Evolutionary conservation across 2,797 vertebrate genomes (phyloP).

Genomic region (Pseudochirops corinnae): DNA sequence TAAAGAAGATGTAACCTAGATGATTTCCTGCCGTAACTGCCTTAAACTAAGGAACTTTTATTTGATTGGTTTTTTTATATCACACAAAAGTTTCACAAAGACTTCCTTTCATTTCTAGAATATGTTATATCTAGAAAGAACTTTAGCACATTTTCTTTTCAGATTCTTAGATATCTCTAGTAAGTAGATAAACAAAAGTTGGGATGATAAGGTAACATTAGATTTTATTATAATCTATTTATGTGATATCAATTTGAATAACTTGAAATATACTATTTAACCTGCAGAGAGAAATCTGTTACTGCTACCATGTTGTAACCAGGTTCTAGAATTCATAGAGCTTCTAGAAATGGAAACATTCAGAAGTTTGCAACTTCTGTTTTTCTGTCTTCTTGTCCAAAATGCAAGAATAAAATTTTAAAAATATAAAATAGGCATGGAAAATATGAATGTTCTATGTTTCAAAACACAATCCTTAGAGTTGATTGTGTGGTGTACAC

Average conservation of each 20-base stretch:
- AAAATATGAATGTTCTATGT: constrained; percentile 42
- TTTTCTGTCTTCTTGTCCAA: neutral
- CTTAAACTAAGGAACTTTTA: neutral
- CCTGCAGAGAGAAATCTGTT: neutral
- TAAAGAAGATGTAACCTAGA: neutral
- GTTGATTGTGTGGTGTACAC: neutral
- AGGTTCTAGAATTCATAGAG: constrained; percentile 55
- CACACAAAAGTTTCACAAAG: neutral
- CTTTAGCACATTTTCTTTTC: neutral
- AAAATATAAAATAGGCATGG: constrained; percentile 24
- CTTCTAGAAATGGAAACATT: constrained; percentile 56
- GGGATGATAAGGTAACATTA: neutral
- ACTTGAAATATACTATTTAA: neutral
- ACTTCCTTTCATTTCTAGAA: neutral
- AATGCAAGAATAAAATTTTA: neutral
- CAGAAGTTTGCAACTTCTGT: constrained; percentile 21
- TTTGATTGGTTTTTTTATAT: neutral
- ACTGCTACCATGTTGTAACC: constrained; percentile 49
- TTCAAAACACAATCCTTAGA: constrained; percentile 44
- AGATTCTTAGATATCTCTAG: neutral
- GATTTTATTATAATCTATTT: neutral
- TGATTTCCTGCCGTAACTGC: neutral
- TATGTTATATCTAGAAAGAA: neutral
- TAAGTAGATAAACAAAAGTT: neutral
- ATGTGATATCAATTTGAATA: neutral